These are phyloP conservation scores for Sceloporus undulatus DNA, from an alignment of 2,113 vertebrate genomes.

Conservation along the genomic window DNA sequence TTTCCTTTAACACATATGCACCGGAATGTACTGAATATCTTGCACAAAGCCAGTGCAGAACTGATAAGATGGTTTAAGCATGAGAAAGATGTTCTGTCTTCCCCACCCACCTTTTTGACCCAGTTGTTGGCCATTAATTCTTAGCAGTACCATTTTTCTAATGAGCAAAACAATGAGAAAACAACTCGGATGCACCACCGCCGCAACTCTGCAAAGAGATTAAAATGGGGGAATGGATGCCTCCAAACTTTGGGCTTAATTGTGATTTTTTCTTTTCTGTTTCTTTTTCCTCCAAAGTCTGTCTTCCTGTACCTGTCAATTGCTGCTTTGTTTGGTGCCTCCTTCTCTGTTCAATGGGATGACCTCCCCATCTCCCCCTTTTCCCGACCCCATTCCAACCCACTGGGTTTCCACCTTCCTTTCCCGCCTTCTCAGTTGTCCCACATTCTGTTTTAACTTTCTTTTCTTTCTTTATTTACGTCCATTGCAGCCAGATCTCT, in stretches of 20 bases:
- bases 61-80: constrained; percentile 32
- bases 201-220: not conserved
- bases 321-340: constrained; percentile 60
- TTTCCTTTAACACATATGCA: not conserved
- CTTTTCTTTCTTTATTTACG: constrained; percentile 91
- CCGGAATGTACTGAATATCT: not conserved
- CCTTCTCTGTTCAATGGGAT: constrained; percentile 67
- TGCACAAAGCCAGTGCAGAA: constrained; percentile 23
- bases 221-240: constrained; percentile 65
- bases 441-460: constrained; percentile 90
- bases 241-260: constrained; percentile 73
- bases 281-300: constrained; percentile 71
- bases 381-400: constrained; percentile 65
- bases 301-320: constrained; percentile 73
- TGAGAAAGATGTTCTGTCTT: not conserved
- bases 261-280: constrained; percentile 56
- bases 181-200: constrained; percentile 20
- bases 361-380: not conserved
- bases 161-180: constrained; percentile 30
- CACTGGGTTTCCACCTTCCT: constrained; percentile 73
- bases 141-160: constrained; percentile 59
- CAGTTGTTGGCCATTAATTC: constrained; percentile 49
- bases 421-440: constrained; percentile 82
- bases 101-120: constrained; percentile 28
- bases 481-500: constrained; percentile 89